Conservation (phyloP, 2,888 invertebrate species). For the Amitus sp. region DNA sequence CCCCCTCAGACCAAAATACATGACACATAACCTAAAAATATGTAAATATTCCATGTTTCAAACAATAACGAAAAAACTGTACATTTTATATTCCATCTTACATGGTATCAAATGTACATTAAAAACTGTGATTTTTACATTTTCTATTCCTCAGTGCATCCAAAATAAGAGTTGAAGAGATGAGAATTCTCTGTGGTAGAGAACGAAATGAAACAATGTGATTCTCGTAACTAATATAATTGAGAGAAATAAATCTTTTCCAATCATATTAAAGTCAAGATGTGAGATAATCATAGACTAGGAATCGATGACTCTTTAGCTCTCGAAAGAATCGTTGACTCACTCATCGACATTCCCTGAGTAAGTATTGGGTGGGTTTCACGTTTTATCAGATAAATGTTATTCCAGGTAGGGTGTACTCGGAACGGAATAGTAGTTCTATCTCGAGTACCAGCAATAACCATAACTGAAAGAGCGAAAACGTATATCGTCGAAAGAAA, state of each 20-base stretch:
- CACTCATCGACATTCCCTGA: slow-evolving; percentile 23
- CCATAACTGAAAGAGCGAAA: slow-evolving; percentile 39
- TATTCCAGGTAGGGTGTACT: slow-evolving; percentile 16
- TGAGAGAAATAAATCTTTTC: slow-evolving; percentile 7
- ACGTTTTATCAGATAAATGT: slow-evolving; percentile 31
- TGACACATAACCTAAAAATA: no score
- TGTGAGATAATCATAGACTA: neutral
- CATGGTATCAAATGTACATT: no score
- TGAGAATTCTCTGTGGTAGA: slow-evolving; percentile 25
- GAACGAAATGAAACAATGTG: slow-evolving; percentile 7
- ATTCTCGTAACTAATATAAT: slow-evolving; percentile 1
- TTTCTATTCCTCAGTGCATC: no score
- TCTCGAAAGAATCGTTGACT: slow-evolving; percentile 1
- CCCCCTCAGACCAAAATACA: no score
- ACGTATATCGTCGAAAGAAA: slow-evolving; percentile 18
- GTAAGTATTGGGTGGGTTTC: slow-evolving; percentile 24
- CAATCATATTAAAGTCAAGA: slow-evolving; percentile 8
- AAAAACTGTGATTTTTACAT: no score
- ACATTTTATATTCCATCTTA: no score
- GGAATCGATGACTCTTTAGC: neutral
- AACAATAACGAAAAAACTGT: no score
- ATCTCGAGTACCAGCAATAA: slow-evolving; percentile 33
- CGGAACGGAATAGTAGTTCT: slow-evolving; percentile 13
- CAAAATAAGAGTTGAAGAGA: slow-evolving; percentile 15
- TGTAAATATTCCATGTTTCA: no score